These are phyloP conservation scores for Epiblema foenella DNA, from an alignment of 2,888 invertebrate species.

Conservation along the genomic window DNA sequence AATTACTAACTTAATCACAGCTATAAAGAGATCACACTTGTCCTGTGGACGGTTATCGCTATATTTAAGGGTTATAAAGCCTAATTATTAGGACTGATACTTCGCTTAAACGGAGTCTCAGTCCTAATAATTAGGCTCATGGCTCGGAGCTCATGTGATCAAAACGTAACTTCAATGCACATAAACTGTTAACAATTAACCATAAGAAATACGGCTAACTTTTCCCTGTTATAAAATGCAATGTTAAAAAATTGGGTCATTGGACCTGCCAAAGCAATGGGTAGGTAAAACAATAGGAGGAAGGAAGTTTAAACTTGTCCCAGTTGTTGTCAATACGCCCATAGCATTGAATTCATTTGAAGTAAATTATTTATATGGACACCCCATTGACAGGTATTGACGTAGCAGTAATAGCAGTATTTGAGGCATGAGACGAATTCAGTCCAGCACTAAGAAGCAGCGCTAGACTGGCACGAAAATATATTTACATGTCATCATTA, in stretches of 20 bases:
- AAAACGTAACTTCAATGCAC: not conserved
- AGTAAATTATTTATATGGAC: not conserved
- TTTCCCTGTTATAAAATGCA: not conserved
- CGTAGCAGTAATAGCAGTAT: too few species aligned
- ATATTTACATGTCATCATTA: too few species aligned
- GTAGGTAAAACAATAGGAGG: not conserved
- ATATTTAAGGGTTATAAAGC: too few species aligned
- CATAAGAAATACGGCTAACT: too few species aligned
- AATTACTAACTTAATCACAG: too few species aligned
- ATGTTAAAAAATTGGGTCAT: not conserved
- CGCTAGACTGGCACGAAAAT: not conserved
- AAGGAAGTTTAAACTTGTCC: not conserved
- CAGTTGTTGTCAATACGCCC: not conserved
- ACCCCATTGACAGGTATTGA: not conserved
- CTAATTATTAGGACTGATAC: too few species aligned
- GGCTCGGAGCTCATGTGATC: not conserved
- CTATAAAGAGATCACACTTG: too few species aligned
- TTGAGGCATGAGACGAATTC: too few species aligned
- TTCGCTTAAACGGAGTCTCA: too few species aligned
- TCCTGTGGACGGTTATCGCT: too few species aligned
- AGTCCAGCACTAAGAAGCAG: too few species aligned
- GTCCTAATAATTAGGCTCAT: too few species aligned
- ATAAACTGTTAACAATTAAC: not conserved
- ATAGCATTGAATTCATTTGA: not conserved
- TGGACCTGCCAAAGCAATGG: not conserved